Base-by-base conservation (phyloP, 2,797 vertebrate species). In the Pogonophryne albipinna region DNA sequence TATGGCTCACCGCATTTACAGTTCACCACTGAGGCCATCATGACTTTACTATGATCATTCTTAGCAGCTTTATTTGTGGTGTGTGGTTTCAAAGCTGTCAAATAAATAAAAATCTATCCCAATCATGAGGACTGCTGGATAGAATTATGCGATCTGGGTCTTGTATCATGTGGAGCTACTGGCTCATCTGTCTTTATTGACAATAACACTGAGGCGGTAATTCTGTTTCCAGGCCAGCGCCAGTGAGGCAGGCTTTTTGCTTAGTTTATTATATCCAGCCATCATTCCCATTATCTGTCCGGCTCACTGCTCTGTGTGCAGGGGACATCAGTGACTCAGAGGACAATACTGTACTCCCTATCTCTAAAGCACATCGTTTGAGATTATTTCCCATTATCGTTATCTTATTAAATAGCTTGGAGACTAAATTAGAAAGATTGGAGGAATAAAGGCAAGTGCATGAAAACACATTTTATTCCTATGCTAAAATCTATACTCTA, bases 161-260 rank as follows among this genome's bases (percentile, higher is more conserved):
- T 90, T 71, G 71, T 80, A 68, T 51, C 57, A 42, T 46, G 56
- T 44, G 51, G 66, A 56, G 74, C 70, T 66, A 15, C 75, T 47
- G 66, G 74, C 59, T 84, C 89, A 88, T 92, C 87, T 89, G 88
- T 89, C 84, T 87, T 78, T 86, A 90, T 87, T 92, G 87, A 90
- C 84, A 83, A 51, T 71, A 60, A 82, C 82, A 75, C 80, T 81
- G 67, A 88, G 78, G 65, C 55, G 2, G 66, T 90, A 81, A 90
- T 87, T 82, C 82, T 70, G 66, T 88, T 90, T 89, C 60, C 60
- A 87, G 87, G 73, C 51, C 75, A 23, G 20, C 14, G 17, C 71
- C 86, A 81, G 67, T 72, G 74, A 82, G 72, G 62, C 85, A 77
- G 71, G 27, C 46, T 51, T 80, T 79, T 76, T 53, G 52, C 52